Base-by-base conservation (phyloP, 2,113 vertebrate species). In the Pristiophorus japonicus region DNA sequence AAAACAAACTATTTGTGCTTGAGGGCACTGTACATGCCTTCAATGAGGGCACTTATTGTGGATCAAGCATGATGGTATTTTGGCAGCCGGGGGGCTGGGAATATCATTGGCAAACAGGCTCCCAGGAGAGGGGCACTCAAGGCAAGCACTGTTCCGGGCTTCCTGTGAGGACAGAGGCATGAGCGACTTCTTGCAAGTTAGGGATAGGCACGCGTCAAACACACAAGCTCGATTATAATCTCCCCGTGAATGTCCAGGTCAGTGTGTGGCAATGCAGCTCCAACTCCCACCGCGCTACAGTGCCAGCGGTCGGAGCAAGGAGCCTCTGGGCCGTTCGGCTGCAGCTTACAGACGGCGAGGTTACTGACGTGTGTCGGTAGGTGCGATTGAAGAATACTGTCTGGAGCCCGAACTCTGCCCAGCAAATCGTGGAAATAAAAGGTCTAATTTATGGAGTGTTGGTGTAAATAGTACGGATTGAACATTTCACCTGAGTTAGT, bases 11-110 rank as follows among this genome's bases (percentile, higher is more conserved):
- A 94, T 94, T 94, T 94, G 45, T 47, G 93, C 42, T 67, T 7
- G 38, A 94, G 59, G 91, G 59, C 4, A 42, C 92, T 47, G 93
- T 16, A 20, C 42, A 67, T 94, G 65, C 45, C 66, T 70, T 94
- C 93, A 94, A 94, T 94, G 66, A 94, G 93, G 66, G 45, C 51
- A 51, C 45, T 94, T 94, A 67, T 94, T 70, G 38, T 94, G 65
- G 66, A 70, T 94, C 73, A 70, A 20, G 12, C 93, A 51, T 73
- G 65, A 18, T 67, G 93, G 38, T 94, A 70, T 67, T 70, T 51
- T 94, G 93, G 93, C 93, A 94, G 42, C 66, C 51, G 55, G 38
- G 34, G 10, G 62, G n/a, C 59, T 92, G 59, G 62, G 88, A 92
- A 63, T 92, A 63, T 92, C 59, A 18, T 65, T 92, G 88, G 88